Conservation (phyloP, 2,888 invertebrate species). For the Melanargia galathea region DNA sequence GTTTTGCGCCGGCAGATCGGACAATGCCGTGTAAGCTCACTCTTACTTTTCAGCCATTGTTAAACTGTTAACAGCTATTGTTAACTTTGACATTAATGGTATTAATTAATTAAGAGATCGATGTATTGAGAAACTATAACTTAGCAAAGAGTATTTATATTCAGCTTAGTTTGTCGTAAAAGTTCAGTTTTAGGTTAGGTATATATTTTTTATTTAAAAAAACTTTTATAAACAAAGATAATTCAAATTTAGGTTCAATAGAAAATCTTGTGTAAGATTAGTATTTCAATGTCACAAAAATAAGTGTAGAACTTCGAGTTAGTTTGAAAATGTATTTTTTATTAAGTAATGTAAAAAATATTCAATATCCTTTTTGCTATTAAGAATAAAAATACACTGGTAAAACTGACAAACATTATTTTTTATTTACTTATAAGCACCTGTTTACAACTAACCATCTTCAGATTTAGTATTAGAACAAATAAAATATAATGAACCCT, state of each 20-base stretch:
- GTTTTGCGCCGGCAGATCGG: neutral
- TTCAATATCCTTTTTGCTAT: conserved; percentile 13
- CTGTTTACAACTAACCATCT: too few species aligned
- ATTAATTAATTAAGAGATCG: neutral
- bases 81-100: neutral
- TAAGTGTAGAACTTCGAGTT: neutral
- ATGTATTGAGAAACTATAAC: neutral
- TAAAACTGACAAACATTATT: neutral
- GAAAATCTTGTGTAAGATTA: neutral
- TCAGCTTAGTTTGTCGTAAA: neutral
- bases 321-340: neutral
- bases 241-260: neutral
- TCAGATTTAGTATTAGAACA: neutral
- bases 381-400: neutral
- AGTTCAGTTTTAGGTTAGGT: neutral
- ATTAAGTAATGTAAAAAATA: neutral
- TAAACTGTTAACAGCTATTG: neutral
- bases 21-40: neutral
- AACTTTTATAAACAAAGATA: neutral
- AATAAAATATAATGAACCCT: neutral
- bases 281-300: neutral
- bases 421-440: neutral
- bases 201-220: neutral
- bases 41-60: neutral
- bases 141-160: neutral